Base-by-base conservation (phyloP, 2,113 vertebrate species). In the Sapajus apella region DNA sequence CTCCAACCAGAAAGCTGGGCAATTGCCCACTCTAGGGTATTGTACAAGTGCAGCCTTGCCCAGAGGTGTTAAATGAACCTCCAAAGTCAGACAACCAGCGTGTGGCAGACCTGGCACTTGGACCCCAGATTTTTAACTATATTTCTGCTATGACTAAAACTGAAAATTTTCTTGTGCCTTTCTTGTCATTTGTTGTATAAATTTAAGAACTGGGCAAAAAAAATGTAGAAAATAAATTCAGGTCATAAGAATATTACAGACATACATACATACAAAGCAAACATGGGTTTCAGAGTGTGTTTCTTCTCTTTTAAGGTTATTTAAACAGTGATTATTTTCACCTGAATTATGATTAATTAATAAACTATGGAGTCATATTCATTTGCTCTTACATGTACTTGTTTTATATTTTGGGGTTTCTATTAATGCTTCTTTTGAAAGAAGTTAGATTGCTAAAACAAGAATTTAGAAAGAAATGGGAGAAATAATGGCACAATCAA, bases 341-440 rank as follows among this genome's bases (percentile, higher is more conserved):
- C 5, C 50, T 43, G 68, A 58, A 85, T 86, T 32, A 95, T 16
- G 12, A 52, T 64, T 52, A 79, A 91, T 64, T 70, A 73, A 92
- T 70, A 73, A 94, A 91, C 14, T 16, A 3, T 75, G 14, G 14
- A 35, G 30, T 77, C 43, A 70, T 32, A 5, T 72, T 25, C 27
- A 17, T 83, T 58, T 87, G 21, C 21, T 56, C 20, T 79, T 73
- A 50, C 13, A 35, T 91, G 14, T 37, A 50, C 13, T 37, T 91
- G 14, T 37, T 95, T 85, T 88, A 70, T 37, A 77, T 55, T 91
- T 91, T 21, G 18, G 21, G 0, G 6, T 89, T 47, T 17, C 56
- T 73, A 61, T 17, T 18, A 80, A 91, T 58, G 5, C 77, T 86
- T 85, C 32, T 88, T 95, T 85, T n/a, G 50, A 75, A 95, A 95